A percentile compares a stretch with the other conserved stretches of the same genome.
Evolutionary conservation across 2,113 vertebrate species (phyloP).

Genomic region (Caranx melampygus): DNA sequence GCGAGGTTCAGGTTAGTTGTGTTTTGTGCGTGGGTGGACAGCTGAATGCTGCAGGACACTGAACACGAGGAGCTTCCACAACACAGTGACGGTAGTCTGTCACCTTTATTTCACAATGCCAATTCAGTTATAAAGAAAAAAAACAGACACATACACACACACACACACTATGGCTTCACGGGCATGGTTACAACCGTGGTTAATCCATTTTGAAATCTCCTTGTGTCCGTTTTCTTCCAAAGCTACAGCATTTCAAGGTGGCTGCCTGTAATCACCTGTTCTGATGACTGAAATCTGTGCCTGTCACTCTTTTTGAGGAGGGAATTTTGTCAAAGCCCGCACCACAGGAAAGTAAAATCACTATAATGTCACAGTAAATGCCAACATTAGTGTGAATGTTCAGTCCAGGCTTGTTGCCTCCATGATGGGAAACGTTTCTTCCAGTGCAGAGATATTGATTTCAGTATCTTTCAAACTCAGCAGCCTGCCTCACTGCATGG

Average conservation of each 20-base stretch:
- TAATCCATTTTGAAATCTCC: slow-evolving; percentile 12
- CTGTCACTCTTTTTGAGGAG: background rate
- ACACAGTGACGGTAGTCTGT: slow-evolving; percentile 20
- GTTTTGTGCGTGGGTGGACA: slow-evolving; percentile 63
- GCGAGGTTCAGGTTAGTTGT: slow-evolving; percentile 10
- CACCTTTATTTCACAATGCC: slow-evolving; percentile 55
- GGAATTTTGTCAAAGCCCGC: slow-evolving; percentile 41
- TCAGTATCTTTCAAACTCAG: slow-evolving; percentile 64
- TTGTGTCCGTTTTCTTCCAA: background rate
- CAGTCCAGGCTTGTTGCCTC: slow-evolving; percentile 41
- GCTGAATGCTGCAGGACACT: slow-evolving; percentile 44
- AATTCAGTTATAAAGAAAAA: slow-evolving; percentile 26
- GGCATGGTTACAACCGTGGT: background rate
- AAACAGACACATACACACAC: background rate
- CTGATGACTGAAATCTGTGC: slow-evolving; percentile 31
- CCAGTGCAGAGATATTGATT: slow-evolving; percentile 70
- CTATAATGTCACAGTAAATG: slow-evolving; percentile 58
- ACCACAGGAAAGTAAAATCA: slow-evolving; percentile 18
- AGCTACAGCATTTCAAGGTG: background rate
- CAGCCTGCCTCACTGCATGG: slow-evolving; percentile 52
- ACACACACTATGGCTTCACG: background rate
- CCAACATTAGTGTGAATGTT: slow-evolving; percentile 56
- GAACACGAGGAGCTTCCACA: slow-evolving; percentile 38
- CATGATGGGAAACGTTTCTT: slow-evolving; percentile 55
- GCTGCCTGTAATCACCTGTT: slow-evolving; percentile 26